phyloP scores from a whole-genome alignment of 2,888 invertebrate species.

The Dicycla oo region DNA sequence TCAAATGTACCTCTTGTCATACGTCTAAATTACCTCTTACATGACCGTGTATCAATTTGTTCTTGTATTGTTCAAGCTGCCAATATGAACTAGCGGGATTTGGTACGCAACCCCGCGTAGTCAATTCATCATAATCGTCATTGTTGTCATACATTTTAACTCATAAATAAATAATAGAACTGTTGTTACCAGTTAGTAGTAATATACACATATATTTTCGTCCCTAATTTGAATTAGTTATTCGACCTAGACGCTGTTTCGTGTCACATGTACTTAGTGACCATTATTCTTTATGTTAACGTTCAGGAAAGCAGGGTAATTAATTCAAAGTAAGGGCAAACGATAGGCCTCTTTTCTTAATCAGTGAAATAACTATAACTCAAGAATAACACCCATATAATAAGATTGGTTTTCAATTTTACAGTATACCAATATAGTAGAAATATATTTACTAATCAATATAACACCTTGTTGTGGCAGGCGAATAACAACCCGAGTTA shows the following conservation, averaged over 20 bases:
- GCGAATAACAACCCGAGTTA: slow-evolving; percentile 42
- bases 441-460: slow-evolving; percentile 61
- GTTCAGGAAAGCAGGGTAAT: slow-evolving; percentile 65
- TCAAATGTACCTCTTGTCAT: slow-evolving; percentile 22
- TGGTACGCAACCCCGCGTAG: slow-evolving; percentile 72
- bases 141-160: slow-evolving; percentile 74
- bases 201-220: slow-evolving; percentile 67
- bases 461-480: slow-evolving; percentile 43
- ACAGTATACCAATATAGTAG: slow-evolving; percentile 50
- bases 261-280: slow-evolving; percentile 51
- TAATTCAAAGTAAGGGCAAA: slow-evolving; percentile 73
- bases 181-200: slow-evolving; percentile 87
- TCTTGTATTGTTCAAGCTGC: slow-evolving; percentile 43
- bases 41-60: slow-evolving; percentile 22
- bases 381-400: slow-evolving; percentile 50
- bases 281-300: slow-evolving; percentile 51
- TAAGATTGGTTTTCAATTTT: slow-evolving; percentile 48
- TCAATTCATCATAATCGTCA: slow-evolving; percentile 81
- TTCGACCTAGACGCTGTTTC: slow-evolving; percentile 58
- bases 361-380: slow-evolving; percentile 54
- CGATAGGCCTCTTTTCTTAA: slow-evolving; percentile 55
- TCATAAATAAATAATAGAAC: slow-evolving; percentile 76
- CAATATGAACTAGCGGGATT: slow-evolving; percentile 64
- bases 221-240: slow-evolving; percentile 76
- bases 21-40: slow-evolving; percentile 8